A percentile compares a stretch with the other conserved stretches of the same genome.
Evolutionary conservation across 2,113 vertebrate genomes (phyloP).

Genomic region (Triplophysa siluroides): DNA sequence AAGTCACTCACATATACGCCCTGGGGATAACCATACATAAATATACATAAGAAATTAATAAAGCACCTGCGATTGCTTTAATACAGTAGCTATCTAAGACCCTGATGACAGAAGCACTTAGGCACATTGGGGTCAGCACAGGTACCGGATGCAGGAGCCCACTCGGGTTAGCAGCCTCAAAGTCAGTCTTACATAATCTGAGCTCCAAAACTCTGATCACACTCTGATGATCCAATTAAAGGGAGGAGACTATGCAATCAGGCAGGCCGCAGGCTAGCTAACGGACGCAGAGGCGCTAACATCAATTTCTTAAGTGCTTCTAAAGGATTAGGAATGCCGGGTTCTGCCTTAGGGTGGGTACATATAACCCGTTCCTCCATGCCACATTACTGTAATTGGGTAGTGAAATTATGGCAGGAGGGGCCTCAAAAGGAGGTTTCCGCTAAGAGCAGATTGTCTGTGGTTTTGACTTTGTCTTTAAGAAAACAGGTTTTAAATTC

Average conservation of each 20-base stretch:
- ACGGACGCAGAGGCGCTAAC: conserved; percentile 89
- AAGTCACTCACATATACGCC: conserved; percentile 12
- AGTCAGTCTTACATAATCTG: conserved; percentile 95
- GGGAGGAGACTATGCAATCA: conserved; percentile 85
- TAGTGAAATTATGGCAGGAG: conserved; percentile 76
- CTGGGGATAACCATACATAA: conserved; percentile 26
- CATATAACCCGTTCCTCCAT: conserved; percentile 80
- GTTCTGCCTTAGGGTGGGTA: conserved; percentile 80
- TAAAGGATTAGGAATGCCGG: conserved; percentile 98
- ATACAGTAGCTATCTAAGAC: conserved; percentile 64
- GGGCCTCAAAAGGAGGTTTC: conserved; percentile 35
- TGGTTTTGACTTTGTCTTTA: conserved; percentile 33
- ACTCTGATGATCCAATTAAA: conserved; percentile 99
- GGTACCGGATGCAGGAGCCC: conserved; percentile 72
- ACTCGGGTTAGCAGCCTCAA: conserved; percentile 86
- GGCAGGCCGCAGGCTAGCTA: conserved; percentile 85
- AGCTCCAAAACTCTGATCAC: conserved; percentile 89
- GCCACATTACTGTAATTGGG: conserved; percentile 91
- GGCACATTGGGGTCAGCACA: conserved; percentile 96
- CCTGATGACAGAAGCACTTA: conserved; percentile 97
- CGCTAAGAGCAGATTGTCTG: not conserved
- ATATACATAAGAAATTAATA: conserved; percentile 52
- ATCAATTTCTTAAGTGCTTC: conserved; percentile 99
- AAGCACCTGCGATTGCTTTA: conserved; percentile 35
- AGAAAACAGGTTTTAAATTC: conserved; percentile 8